These are phyloP conservation scores for Hirudinaria manillensis DNA, from an alignment of 2,888 invertebrate genomes.

Conservation along the genomic window DNA sequence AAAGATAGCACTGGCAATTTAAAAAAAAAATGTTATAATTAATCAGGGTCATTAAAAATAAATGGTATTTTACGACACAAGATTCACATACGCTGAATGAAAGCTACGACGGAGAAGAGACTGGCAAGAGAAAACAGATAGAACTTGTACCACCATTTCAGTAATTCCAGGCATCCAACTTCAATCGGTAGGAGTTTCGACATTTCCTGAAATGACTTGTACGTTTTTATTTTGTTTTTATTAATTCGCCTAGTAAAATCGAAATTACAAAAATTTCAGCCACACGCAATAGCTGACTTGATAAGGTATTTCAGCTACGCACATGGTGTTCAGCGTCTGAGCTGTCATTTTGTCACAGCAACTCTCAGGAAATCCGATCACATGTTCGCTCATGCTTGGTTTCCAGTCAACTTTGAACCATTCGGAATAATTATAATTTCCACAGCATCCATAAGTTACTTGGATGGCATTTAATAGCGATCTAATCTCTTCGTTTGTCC, in stretches of 20 bases:
- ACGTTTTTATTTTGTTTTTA: neutral
- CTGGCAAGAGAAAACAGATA: neutral
- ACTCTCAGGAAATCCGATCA: constrained; percentile 2
- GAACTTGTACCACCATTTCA: constrained; percentile 14
- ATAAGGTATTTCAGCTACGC: constrained; percentile 13
- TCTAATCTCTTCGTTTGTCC: neutral
- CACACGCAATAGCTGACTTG: neutral
- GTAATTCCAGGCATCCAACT: neutral
- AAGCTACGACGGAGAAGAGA: neutral
- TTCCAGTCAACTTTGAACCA: constrained; percentile 24
- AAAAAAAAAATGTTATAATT: no score
- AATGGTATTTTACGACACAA: no score
- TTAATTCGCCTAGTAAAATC: neutral
- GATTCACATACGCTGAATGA: neutral
- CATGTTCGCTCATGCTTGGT: neutral
- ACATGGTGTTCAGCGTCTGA: neutral
- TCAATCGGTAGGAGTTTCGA: constrained; percentile 1
- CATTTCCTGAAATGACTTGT: neutral
- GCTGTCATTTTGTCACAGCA: constrained; percentile 10
- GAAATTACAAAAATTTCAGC: neutral
- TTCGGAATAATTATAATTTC: constrained; percentile 17
- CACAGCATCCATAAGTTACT: neutral
- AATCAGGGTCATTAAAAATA: no score
- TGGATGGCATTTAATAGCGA: neutral
- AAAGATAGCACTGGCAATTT: no score